Evolutionary conservation across 1,140 invertebrate genomes (phyloP).

Genomic region (Vanessa atalanta): DNA sequence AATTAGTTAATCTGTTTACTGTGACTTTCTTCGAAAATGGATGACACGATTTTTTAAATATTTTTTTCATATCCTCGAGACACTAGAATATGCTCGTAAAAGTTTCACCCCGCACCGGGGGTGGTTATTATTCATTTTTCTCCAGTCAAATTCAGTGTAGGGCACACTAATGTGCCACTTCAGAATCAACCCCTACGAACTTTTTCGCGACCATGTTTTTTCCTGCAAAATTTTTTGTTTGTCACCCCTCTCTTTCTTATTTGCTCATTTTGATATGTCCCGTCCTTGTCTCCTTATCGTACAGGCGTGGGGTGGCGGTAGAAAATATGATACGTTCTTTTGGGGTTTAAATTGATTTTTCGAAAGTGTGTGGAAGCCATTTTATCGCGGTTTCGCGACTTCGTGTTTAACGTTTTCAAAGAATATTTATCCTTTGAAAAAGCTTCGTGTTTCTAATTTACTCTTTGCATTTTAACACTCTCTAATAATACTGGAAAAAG

Average conservation of each 20-base stretch:
- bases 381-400: constrained; percentile 48
- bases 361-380: constrained; percentile 69
- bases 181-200: constrained; percentile 67
- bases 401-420: constrained; percentile 18
- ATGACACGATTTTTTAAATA: constrained; percentile 25
- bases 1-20: background rate
- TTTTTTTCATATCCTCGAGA: constrained; percentile 29
- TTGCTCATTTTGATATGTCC: constrained; percentile 10
- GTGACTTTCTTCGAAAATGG: constrained; percentile 7
- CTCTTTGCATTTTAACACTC: background rate
- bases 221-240: constrained; percentile 71
- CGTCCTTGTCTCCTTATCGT: constrained; percentile 55
- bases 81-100: constrained; percentile 62
- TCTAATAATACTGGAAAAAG: background rate
- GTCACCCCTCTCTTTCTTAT: constrained; percentile 50
- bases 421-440: constrained; percentile 1
- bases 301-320: constrained; percentile 59
- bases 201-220: constrained; percentile 76
- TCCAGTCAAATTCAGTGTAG: constrained; percentile 65
- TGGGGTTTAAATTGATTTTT: constrained; percentile 77
- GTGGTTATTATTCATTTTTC: constrained; percentile 76
- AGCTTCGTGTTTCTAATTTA: background rate
- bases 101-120: constrained; percentile 41
- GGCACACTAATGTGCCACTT: constrained; percentile 72
- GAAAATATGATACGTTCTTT: constrained; percentile 78